A percentile compares a stretch with the other conserved stretches of the same genome.
phyloP scores from a whole-genome alignment of 2,797 vertebrate genomes.

The Manis crassicaudata region DNA sequence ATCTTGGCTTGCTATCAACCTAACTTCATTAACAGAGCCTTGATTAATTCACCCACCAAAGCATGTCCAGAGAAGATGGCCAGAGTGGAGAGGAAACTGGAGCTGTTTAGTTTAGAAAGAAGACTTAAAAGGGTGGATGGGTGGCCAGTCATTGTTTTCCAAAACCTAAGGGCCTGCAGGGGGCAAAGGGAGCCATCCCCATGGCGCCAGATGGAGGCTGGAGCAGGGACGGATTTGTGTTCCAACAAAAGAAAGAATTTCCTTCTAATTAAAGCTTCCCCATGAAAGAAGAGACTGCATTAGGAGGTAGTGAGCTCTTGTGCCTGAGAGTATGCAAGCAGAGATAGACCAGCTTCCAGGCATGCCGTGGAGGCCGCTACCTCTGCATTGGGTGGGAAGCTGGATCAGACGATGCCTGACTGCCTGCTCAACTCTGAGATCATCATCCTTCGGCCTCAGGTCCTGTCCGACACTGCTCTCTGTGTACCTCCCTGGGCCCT shows the following conservation, averaged over 20 bases:
- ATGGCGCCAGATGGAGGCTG: neutral
- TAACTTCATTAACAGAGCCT: neutral
- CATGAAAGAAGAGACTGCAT: neutral
- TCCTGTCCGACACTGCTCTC: neutral
- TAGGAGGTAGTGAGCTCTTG: neutral
- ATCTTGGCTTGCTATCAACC: neutral
- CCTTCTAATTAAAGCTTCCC: neutral
- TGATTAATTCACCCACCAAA: neutral
- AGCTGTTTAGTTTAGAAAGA: neutral
- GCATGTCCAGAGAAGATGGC: neutral
- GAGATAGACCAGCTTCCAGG: neutral
- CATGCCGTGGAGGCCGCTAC: neutral
- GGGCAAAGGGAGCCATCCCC: no score
- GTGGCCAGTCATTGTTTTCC: neutral
- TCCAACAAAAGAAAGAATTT: neutral
- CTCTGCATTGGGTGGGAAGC: neutral
- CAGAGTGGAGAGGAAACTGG: neutral
- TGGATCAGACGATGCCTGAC: neutral
- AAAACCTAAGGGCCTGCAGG: neutral
- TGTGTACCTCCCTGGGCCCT: neutral
- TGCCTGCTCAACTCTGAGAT: neutral
- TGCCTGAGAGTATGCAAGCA: neutral
- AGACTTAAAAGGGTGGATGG: neutral
- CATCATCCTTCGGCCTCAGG: neutral
- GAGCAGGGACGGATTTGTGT: neutral